A percentile compares a stretch with the other conserved stretches of the same genome.
Conservation (phyloP, 2,888 invertebrate genomes). For the Ectobius pallidus region DNA sequence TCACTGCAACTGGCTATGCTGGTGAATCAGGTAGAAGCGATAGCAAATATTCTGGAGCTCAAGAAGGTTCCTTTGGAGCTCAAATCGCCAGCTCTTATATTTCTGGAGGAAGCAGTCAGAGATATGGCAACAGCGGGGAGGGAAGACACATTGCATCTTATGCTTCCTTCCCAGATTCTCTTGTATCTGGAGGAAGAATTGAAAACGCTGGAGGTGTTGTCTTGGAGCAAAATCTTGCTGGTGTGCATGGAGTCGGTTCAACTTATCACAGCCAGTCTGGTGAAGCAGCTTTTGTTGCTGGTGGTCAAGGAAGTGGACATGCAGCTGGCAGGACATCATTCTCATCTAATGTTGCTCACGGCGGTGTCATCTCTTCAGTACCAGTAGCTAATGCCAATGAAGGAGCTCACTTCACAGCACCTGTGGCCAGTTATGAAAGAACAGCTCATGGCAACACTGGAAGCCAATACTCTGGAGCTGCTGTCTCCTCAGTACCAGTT, state of each 20-base stretch:
- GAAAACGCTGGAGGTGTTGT: conserved; percentile 47
- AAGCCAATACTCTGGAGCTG: not conserved
- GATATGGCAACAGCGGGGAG: conserved; percentile 43
- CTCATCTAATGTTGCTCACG: not conserved
- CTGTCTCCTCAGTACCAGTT: not conserved
- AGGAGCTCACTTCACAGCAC: too few relatives aligned
- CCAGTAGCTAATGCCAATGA: too few relatives aligned
- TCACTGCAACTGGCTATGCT: not conserved
- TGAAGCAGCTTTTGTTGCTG: not conserved
- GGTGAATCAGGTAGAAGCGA: not conserved
- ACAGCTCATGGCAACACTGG: not conserved
- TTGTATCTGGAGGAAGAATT: conserved; percentile 50
- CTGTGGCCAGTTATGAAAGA: too few relatives aligned
- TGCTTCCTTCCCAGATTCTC: conserved; percentile 50
- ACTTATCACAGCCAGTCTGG: not conserved
- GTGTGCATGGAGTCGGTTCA: not conserved
- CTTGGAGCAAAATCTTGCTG: conserved; percentile 42
- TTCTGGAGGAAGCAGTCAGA: not conserved
- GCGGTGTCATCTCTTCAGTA: too few relatives aligned
- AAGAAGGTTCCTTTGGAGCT: conserved; percentile 10
- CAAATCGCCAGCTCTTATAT: conserved; percentile 14
- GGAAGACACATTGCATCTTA: conserved; percentile 50
- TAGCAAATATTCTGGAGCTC: not conserved
- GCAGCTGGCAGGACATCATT: not conserved
- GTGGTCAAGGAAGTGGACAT: not conserved